Percentiles rank a stretch among this genome's conserved stretches.
Conservation (phyloP, 23 tunicate genomes). For the Corella eumyota region DNA sequence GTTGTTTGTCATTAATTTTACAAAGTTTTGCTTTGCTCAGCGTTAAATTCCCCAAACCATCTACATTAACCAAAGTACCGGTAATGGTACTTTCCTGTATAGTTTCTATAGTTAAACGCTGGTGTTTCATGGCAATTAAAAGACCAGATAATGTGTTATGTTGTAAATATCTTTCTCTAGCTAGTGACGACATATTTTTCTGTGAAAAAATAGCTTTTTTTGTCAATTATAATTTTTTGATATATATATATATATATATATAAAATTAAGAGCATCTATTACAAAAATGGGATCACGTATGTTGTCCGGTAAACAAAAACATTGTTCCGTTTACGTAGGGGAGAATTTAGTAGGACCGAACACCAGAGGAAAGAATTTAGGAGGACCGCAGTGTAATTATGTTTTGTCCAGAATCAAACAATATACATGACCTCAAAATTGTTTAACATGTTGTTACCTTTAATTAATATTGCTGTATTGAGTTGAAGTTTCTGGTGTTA, state of each 20-base stretch:
- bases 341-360: too few species aligned
- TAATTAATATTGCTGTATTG: constrained; percentile 45
- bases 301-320: too few species aligned
- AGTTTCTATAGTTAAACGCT: constrained; percentile 23
- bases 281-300: too few species aligned
- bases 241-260: too few species aligned
- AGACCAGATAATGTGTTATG: constrained; percentile 29
- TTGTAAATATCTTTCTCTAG: constrained; percentile 27
- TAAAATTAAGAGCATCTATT: too few species aligned
- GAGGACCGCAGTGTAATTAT: too few species aligned
- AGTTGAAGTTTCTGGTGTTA: constrained; percentile 53
- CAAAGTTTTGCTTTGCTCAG: constrained; percentile 11
- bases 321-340: too few species aligned
- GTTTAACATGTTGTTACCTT: constrained; percentile 4
- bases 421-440: too few species aligned
- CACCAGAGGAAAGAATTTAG: too few species aligned
- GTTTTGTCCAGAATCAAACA: too few species aligned
- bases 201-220: neutral
- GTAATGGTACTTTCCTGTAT: constrained; percentile 22
- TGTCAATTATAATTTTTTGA: too few species aligned
- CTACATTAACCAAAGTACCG: constrained; percentile 19
- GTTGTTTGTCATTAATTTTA: constrained; percentile 5
- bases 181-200: constrained; percentile 7
- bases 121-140: constrained; percentile 25
- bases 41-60: constrained; percentile 47